These are phyloP conservation scores for Drosophila differens DNA, from an alignment of 2,888 invertebrate species.

Conservation along the genomic window DNA sequence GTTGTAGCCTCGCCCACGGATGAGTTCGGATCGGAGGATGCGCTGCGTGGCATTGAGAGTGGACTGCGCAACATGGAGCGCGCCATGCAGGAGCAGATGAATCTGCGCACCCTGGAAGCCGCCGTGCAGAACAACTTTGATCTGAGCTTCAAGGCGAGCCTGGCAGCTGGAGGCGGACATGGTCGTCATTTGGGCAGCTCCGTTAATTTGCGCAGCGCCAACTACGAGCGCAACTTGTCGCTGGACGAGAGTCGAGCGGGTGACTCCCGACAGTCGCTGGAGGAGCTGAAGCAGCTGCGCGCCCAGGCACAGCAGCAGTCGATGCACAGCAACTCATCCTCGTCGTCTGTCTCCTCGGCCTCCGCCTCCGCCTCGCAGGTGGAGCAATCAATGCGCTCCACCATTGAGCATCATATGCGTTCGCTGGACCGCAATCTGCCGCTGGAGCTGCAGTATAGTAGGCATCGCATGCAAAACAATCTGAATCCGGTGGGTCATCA, in stretches of 20 bases:
- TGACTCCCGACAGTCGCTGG: slow-evolving; percentile 81
- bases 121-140: slow-evolving; percentile 81
- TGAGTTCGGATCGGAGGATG: slow-evolving; percentile 85
- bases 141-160: slow-evolving; percentile 78
- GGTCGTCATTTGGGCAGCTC: slow-evolving; percentile 72
- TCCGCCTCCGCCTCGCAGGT: slow-evolving; percentile 67
- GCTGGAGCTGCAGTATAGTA: slow-evolving; percentile 85
- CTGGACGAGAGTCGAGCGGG: slow-evolving; percentile 79
- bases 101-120: slow-evolving; percentile 83
- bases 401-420: slow-evolving; percentile 85
- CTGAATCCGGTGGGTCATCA: slow-evolving; percentile 43
- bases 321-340: slow-evolving; percentile 65
- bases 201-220: slow-evolving; percentile 72
- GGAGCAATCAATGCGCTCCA: slow-evolving; percentile 83
- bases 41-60: slow-evolving; percentile 85
- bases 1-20: slow-evolving; percentile 81
- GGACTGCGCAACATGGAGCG: slow-evolving; percentile 85
- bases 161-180: slow-evolving; percentile 61
- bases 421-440: slow-evolving; percentile 85
- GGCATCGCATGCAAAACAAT: slow-evolving; percentile 83
- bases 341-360: slow-evolving; percentile 57
- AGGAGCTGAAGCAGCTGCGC: slow-evolving; percentile 82
- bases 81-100: slow-evolving; percentile 86
- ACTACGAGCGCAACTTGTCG: slow-evolving; percentile 83
- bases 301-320: slow-evolving; percentile 82